phyloP scores from a whole-genome alignment of 2,888 invertebrate genomes.

The Mesorhabditis belari region DNA sequence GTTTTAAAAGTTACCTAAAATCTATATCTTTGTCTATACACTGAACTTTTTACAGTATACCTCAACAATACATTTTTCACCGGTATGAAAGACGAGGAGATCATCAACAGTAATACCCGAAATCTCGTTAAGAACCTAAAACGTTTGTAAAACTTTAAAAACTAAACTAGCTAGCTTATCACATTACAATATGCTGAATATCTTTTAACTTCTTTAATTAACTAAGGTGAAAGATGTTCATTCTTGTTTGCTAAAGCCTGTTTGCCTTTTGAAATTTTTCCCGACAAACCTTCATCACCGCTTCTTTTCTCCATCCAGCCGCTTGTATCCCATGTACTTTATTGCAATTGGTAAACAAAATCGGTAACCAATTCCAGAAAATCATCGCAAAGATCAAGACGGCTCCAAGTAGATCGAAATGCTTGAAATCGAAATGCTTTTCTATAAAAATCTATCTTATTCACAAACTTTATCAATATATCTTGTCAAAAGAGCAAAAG shows the following conservation, averaged over 20 bases:
- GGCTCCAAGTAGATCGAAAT: slow-evolving; percentile 21
- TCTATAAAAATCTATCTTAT: not conserved
- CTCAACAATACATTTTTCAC: not conserved
- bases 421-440: slow-evolving; percentile 5
- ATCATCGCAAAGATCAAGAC: slow-evolving; percentile 16
- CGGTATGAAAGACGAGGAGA: not conserved
- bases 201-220: not conserved
- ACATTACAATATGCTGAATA: too few species aligned
- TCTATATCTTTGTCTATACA: not conserved
- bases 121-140: not conserved
- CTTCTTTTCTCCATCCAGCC: not conserved
- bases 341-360: slow-evolving; percentile 4
- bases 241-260: too few species aligned
- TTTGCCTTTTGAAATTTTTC: too few species aligned
- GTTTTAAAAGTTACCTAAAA: not conserved
- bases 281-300: not conserved
- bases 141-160: too few species aligned
- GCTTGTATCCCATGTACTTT: slow-evolving; percentile 5
- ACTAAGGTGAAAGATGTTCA: too few species aligned
- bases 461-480: too few species aligned
- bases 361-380: slow-evolving; percentile 17
- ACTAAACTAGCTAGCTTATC: too few species aligned
- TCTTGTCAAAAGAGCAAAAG: not conserved
- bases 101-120: not conserved
- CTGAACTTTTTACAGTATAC: not conserved